Evolutionary conservation across 2,888 invertebrate species (phyloP).

Genomic region (Drosophila birchii): DNA sequence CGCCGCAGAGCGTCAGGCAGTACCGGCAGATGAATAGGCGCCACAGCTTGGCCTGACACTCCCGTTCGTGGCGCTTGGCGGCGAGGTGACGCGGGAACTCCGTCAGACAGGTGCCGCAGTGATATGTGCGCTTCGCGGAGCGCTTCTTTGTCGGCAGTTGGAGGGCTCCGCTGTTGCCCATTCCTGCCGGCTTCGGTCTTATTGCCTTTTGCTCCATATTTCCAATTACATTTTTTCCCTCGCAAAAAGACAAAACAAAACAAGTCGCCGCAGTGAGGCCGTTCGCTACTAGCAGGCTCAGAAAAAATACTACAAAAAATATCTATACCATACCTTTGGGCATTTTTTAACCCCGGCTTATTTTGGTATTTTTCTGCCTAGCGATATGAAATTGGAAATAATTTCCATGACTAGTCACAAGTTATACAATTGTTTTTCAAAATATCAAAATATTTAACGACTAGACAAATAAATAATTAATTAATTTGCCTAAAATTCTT

Average conservation of each 20-base stretch:
- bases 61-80: slow-evolving; percentile 59
- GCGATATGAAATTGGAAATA: too few relatives aligned
- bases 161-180: neutral
- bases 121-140: slow-evolving; percentile 41
- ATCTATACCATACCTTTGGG: neutral
- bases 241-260: slow-evolving; percentile 1
- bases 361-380: too few relatives aligned
- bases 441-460: too few relatives aligned
- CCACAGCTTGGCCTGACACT: slow-evolving; percentile 45
- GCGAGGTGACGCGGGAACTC: slow-evolving; percentile 47
- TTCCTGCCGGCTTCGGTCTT: slow-evolving; percentile 1
- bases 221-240: neutral
- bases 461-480: too few relatives aligned
- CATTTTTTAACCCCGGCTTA: neutral
- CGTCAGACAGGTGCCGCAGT: slow-evolving; percentile 52
- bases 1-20: slow-evolving; percentile 65
- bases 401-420: too few relatives aligned
- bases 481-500: too few relatives aligned
- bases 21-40: slow-evolving; percentile 57
- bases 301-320: neutral
- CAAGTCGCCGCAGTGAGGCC: neutral
- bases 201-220: slow-evolving; percentile 14
- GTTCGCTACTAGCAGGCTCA: neutral
- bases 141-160: neutral
- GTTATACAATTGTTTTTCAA: too few relatives aligned